Conservation (phyloP, 2,113 vertebrate species). For the Triplophysa siluroides region DNA sequence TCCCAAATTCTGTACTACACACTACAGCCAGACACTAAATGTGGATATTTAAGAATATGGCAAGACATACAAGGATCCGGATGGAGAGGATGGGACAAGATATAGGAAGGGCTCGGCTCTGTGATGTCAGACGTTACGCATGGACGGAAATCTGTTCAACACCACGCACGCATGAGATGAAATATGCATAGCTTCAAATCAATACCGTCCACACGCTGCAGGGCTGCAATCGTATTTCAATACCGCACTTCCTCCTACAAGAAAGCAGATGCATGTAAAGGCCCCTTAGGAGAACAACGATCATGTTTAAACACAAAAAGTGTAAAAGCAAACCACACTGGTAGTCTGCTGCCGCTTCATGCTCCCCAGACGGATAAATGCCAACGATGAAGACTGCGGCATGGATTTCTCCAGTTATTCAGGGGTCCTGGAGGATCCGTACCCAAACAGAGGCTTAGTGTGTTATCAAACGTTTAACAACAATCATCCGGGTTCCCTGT, state of each 20-base stretch:
- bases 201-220: slow-evolving; percentile 46
- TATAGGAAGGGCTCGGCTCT: slow-evolving; percentile 18
- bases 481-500: slow-evolving; percentile 37
- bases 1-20: not conserved
- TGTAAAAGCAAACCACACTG: slow-evolving; percentile 3
- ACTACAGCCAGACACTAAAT: not conserved
- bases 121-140: slow-evolving; percentile 50
- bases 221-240: slow-evolving; percentile 32
- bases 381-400: slow-evolving; percentile 35
- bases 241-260: slow-evolving; percentile 4
- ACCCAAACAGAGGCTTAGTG: slow-evolving; percentile 28
- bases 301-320: slow-evolving; percentile 26
- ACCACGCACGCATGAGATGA: slow-evolving; percentile 29
- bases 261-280: slow-evolving; percentile 17
- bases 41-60: not conserved
- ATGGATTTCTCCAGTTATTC: slow-evolving; percentile 31
- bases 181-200: slow-evolving; percentile 51
- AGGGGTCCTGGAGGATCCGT: not conserved
- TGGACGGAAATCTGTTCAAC: slow-evolving; percentile 48
- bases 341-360: slow-evolving; percentile 21
- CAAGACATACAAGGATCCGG: not conserved
- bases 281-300: slow-evolving; percentile 26
- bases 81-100: not conserved
- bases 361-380: slow-evolving; percentile 55
- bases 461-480: slow-evolving; percentile 56